phyloP scores from a whole-genome alignment of 2,888 invertebrate genomes.

The Entomobrya proxima region DNA sequence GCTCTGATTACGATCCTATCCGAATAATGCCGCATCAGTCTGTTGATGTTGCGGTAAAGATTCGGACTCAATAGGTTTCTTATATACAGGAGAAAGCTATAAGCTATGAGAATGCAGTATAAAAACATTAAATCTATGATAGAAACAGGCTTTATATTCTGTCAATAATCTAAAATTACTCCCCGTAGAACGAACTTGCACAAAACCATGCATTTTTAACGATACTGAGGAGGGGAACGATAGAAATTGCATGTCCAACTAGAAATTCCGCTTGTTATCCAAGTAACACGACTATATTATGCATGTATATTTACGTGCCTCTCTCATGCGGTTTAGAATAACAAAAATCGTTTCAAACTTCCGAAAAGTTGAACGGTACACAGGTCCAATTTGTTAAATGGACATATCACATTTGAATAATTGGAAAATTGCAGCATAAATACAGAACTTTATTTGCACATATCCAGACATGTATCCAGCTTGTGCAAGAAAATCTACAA shows the following conservation, averaged over 20 bases:
- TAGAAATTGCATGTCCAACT: constrained; percentile 6
- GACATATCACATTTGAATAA: constrained; percentile 60
- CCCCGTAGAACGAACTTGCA: neutral
- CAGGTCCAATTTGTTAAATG: constrained; percentile 61
- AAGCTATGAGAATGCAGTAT: neutral
- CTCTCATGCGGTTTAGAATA: neutral
- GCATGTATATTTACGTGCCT: neutral
- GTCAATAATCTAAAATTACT: constrained; percentile 51
- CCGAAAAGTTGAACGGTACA: constrained; percentile 21
- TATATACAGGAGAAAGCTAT: constrained; percentile 14
- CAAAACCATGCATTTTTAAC: constrained; percentile 6
- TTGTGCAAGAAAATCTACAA: too few species aligned
- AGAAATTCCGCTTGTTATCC: constrained; percentile 10
- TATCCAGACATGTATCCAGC: too few species aligned
- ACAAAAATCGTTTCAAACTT: neutral
- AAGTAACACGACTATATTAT: neutral
- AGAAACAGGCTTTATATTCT: constrained; percentile 32
- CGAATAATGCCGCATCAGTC: too few species aligned
- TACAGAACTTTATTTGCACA: neutral
- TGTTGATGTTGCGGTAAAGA: too few species aligned
- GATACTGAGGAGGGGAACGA: neutral
- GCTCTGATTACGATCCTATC: too few species aligned
- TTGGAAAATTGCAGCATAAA: constrained; percentile 36
- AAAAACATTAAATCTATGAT: neutral
- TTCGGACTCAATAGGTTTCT: too few species aligned